These are phyloP conservation scores for Dryobates pubescens DNA, from an alignment of 2,797 vertebrate species.

Conservation along the genomic window DNA sequence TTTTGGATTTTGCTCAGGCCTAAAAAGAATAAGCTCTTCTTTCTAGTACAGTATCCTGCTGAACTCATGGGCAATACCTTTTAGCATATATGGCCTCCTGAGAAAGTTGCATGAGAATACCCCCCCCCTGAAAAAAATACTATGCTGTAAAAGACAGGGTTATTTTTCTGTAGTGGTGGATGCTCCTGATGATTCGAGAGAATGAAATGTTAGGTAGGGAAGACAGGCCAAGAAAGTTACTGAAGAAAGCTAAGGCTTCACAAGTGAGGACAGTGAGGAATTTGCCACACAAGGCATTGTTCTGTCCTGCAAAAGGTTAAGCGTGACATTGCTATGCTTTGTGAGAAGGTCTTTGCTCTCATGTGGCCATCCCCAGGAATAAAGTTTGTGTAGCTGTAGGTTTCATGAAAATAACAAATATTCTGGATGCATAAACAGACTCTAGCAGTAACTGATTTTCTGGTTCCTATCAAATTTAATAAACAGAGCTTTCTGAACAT, in stretches of 20 bases:
- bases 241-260: neutral
- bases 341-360: neutral
- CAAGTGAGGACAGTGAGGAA: neutral
- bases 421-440: neutral
- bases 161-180: neutral
- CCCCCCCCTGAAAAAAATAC: neutral
- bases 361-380: neutral
- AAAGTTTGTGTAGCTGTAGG: neutral
- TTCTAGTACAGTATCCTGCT: neutral
- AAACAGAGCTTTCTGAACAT: neutral
- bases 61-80: neutral
- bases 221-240: neutral
- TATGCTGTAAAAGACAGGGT: neutral
- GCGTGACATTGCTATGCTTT: fast-evolving
- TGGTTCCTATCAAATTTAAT: neutral
- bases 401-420: neutral
- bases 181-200: neutral
- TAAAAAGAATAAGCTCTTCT: neutral
- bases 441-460: neutral
- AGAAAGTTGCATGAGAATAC: neutral
- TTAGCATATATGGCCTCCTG: neutral
- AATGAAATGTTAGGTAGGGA: neutral
- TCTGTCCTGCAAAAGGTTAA: neutral
- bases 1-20: neutral
- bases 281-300: fast-evolving